Base-by-base conservation (phyloP, 2,888 invertebrate species). In the Rotaria sp. region DNA sequence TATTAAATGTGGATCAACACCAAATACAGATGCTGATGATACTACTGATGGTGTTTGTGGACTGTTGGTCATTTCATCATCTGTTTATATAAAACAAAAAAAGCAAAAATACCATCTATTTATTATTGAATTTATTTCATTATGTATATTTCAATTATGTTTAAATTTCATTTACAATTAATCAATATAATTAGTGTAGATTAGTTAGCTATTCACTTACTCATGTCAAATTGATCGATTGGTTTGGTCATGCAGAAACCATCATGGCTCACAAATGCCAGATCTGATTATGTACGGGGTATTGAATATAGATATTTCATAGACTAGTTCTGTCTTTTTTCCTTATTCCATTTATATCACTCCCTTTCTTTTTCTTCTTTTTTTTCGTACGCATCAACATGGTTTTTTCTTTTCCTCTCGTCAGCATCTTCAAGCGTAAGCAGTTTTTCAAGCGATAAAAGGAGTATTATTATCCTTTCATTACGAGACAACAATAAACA, bases 1-100 rank as follows among this genome's bases (percentile, higher is more conserved):
- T 24, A 85, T 50, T 26, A 86, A 45, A 45, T n/a, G 30, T n/a
- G 85, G 85, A 57, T 86, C 85, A 80, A 86, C 26, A 45, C 67
- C 67, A 38, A 13, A n/a, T 13, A 26, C 57, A n/a, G 57, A 11
- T 57, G n/a, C 57, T 59, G 57, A 30, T 21, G 67, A 67, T 35
- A 18, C 7, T 35, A 4, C 18, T 30, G 67, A 67, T 15, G 67
- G 11, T 67, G 67, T 35, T 67, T 67, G 35, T 30, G 35, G 4
- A 67, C 21, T 21, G 21, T 38, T 15, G 13, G 21, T 67, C 67
- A 67, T 67, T 67, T 35, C 21, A 67, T 67, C 67, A 67, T 67
- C 67, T 67, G 26, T 50, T 11, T 15, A 15, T 50, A 24, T 55
- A 11, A 26, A 26, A 55, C 26, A 15, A 55, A 7, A 55, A 55